phyloP scores from a whole-genome alignment of 2,888 invertebrate genomes.

The Branchellion lobata region DNA sequence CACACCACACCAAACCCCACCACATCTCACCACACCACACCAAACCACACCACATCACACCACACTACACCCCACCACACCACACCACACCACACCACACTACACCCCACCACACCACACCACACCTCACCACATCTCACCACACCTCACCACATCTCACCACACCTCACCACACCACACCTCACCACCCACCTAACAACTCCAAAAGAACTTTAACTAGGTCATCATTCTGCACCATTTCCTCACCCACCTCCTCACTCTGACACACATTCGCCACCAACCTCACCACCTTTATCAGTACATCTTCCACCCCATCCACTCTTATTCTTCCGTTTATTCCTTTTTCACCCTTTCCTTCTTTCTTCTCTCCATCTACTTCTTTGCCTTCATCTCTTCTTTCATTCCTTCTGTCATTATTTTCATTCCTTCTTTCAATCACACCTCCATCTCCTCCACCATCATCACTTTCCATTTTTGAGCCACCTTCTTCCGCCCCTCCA shows the following conservation, averaged over 20 bases:
- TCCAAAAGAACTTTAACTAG: too few relatives aligned
- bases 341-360: neutral
- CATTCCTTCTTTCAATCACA: neutral
- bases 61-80: neutral
- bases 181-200: too few relatives aligned
- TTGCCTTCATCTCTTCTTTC: neutral
- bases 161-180: too few relatives aligned
- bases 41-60: neutral
- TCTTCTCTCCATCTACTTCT: too few relatives aligned
- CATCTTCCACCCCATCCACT: neutral
- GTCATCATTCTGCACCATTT: neutral
- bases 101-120: too few relatives aligned
- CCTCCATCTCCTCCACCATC: neutral
- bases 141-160: neutral
- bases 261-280: constrained; percentile 16
- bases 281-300: constrained; percentile 30
- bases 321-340: neutral
- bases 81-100: neutral
- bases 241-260: neutral
- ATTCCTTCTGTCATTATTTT: neutral
- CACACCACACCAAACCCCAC: too few relatives aligned
- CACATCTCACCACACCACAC: too few relatives aligned
- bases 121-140: neutral
- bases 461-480: too few relatives aligned
- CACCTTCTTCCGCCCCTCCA: constrained; percentile 11